phyloP scores from a whole-genome alignment of 92 coral and sea anemone genomes.

The Porites lobata region DNA sequence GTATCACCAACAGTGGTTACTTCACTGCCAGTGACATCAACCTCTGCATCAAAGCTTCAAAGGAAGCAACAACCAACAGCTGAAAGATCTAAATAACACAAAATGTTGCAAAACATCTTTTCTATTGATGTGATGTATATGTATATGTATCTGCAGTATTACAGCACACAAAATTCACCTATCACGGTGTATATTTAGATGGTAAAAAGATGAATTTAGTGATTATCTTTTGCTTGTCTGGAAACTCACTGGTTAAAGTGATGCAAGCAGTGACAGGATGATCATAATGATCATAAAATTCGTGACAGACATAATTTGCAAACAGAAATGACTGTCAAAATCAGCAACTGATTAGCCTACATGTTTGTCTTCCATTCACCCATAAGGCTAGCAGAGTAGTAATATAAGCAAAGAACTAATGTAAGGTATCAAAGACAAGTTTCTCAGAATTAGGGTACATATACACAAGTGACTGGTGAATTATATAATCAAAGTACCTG shows the following conservation, averaged over 20 bases:
- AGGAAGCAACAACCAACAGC: conserved; percentile 9
- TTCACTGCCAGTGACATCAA: conserved; percentile 6
- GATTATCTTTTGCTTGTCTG: neutral
- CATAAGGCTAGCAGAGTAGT: conserved; percentile 18
- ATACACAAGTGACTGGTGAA: conserved; percentile 1
- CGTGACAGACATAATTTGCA: neutral
- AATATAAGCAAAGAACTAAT: neutral
- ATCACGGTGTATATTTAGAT: neutral
- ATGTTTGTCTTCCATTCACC: neutral
- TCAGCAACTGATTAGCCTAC: neutral
- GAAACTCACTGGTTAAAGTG: neutral
- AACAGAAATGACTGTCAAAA: conserved; percentile 5
- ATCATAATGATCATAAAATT: neutral
- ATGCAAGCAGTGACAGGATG: conserved; percentile 12
- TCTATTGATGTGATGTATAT: conserved; percentile 11
- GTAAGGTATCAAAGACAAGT: neutral
- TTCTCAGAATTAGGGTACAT: neutral
- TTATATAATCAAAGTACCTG: conserved; percentile 3
- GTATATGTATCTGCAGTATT: conserved; percentile 6
- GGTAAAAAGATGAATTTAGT: neutral
- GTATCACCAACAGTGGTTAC: neutral
- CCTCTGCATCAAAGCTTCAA: neutral
- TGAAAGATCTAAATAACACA: neutral
- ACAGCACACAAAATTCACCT: conserved; percentile 7
- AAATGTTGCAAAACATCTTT: conserved; percentile 11